Base-by-base conservation (phyloP, 2,888 invertebrate genomes). In the Aelia acuminata region DNA sequence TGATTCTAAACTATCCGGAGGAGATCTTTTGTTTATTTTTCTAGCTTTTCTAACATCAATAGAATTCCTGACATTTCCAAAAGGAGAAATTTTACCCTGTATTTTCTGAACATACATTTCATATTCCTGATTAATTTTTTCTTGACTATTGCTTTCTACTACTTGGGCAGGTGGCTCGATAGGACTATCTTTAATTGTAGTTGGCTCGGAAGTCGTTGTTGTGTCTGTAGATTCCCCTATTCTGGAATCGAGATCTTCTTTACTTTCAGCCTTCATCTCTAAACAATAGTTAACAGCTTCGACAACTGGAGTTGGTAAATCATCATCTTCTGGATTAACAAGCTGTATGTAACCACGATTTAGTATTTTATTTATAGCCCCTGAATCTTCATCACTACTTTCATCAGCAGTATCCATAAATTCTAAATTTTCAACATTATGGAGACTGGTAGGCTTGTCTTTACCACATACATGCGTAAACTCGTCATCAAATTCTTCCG, bases 321-420 rank as follows among this genome's bases (percentile, higher is more conserved):
- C 92, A 47, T 92, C 91, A 53, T 92, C 91, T n/a, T 91, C 92
- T 87, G 91, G 90, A 90, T 94, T 94, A 13, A 95, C 94, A 91
- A 95, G 95, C 91, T 95, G 94, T 84, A 95, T 93, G 91, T 95
- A 96, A 1, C 95, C 95, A 39, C 94, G 94, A 92, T 95, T 95
- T 18, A 90, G 89, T 35, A 91, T 53, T 88, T 93, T 90, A 0
- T 93, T 93, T 84, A 93, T 92, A 89, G 94, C 93, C 48, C 93
- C 93, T 50, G 93, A 93, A 8, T 94, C 94, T 86, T 93, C 92
- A 87, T 91, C 93, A 26, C 95, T 94, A 35, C 95, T 94, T n/a
- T 96, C 91, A 0, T 96, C 96, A 0, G 96, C 97, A 0, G 96
- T 96, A 91, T 97, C 97, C 93, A 96, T 97, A 91, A 96, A 97